These are phyloP conservation scores for Sceloporus undulatus DNA, from an alignment of 2,113 vertebrate genomes.

Conservation along the genomic window DNA sequence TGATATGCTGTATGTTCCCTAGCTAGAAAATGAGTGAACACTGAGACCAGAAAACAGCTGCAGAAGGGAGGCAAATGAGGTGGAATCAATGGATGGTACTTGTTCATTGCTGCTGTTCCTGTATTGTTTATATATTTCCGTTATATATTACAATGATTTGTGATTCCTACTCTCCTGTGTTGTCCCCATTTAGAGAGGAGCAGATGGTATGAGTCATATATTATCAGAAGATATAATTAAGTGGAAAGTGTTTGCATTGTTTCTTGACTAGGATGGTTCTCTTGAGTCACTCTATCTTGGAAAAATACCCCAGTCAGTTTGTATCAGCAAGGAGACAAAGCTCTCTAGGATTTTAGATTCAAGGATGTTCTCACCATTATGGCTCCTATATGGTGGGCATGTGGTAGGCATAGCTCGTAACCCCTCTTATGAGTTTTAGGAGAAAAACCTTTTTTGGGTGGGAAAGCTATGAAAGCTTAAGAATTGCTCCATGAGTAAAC, in stretches of 20 bases:
- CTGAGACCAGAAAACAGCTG: background rate
- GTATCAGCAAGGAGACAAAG: slow-evolving; percentile 2
- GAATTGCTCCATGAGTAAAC: background rate
- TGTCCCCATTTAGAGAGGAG: background rate
- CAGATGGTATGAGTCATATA: background rate
- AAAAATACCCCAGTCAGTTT: background rate
- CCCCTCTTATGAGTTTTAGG: background rate
- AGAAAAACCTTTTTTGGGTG: background rate
- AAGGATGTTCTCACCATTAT: background rate
- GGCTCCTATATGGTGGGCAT: background rate
- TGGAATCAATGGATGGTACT: no score
- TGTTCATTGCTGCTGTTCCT: background rate
- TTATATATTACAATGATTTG: background rate
- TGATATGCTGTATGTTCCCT: background rate
- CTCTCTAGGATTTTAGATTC: background rate
- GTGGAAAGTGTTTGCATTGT: slow-evolving; percentile 17
- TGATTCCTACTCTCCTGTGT: background rate
- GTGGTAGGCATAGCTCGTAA: background rate
- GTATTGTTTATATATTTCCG: background rate
- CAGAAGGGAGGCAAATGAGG: background rate
- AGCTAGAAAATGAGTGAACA: background rate
- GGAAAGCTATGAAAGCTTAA: background rate
- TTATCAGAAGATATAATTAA: slow-evolving; percentile 7
- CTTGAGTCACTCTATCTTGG: background rate
- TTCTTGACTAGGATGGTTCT: slow-evolving; percentile 1